A percentile compares a stretch with the other conserved stretches of the same genome.
phyloP scores from a whole-genome alignment of 2,797 vertebrate species.

The Poeciliopsis infans region DNA sequence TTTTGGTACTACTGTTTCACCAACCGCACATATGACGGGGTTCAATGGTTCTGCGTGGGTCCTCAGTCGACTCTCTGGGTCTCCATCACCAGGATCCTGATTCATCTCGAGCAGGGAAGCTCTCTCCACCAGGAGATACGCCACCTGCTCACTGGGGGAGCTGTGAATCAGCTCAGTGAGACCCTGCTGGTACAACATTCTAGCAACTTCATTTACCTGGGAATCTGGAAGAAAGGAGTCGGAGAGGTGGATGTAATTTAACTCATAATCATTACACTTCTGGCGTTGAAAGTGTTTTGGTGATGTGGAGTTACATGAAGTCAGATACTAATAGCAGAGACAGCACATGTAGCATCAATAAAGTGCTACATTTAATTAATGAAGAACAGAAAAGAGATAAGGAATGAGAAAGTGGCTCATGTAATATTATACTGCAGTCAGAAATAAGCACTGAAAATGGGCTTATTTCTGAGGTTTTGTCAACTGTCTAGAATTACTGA shows the following conservation, averaged over 20 bases:
- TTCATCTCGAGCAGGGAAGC: constrained; percentile 77
- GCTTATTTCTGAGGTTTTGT: background rate
- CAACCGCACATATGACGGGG: constrained; percentile 67
- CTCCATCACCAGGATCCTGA: constrained; percentile 51
- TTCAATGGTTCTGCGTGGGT: constrained; percentile 31
- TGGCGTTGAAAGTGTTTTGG: background rate
- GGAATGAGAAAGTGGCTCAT: background rate
- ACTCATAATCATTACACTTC: background rate
- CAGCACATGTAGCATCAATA: background rate
- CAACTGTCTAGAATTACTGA: background rate
- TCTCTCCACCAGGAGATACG: constrained; percentile 85
- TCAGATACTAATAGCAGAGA: background rate
- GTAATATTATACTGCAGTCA: background rate
- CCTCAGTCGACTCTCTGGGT: constrained; percentile 28
- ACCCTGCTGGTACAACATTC: constrained; percentile 87
- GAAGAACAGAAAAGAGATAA: background rate
- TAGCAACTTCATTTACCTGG: constrained; percentile 85
- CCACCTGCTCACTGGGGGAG: constrained; percentile 85
- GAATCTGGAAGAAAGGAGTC: constrained; percentile 69
- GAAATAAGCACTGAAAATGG: background rate
- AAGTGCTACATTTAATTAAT: background rate
- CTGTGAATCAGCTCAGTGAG: constrained; percentile 81
- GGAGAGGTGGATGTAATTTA: background rate
- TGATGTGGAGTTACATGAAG: background rate
- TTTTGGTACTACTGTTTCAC: constrained; percentile 1